Evolutionary conservation across 1,140 invertebrate species (phyloP).

Genomic region (Neotoxoptera formosana): DNA sequence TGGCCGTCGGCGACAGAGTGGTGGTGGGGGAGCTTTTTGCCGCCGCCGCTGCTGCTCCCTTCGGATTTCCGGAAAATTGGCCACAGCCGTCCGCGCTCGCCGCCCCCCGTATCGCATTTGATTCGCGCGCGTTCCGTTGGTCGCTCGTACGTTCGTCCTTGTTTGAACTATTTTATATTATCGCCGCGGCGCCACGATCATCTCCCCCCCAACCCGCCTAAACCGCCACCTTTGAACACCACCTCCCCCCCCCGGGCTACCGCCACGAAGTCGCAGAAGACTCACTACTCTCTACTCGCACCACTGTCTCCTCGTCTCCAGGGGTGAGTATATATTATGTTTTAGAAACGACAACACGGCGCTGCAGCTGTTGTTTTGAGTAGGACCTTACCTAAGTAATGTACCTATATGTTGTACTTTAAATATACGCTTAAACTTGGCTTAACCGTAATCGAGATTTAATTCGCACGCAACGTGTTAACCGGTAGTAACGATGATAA

Average conservation of each 20-base stretch:
- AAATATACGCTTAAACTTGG: too few relatives aligned
- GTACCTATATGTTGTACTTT: neutral
- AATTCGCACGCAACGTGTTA: too few relatives aligned
- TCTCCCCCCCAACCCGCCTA: neutral
- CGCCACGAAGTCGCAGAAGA: neutral
- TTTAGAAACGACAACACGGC: neutral
- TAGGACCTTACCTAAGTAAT: too few relatives aligned
- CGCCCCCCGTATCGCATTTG: neutral
- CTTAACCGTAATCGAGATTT: too few relatives aligned
- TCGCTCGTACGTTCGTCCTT: neutral
- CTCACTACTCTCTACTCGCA: neutral
- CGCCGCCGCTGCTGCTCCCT: slow-evolving; percentile 15
- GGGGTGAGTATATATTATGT: neutral
- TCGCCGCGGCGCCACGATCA: neutral
- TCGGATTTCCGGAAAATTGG: slow-evolving; percentile 36
- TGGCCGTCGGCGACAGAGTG: neutral
- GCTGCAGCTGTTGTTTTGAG: neutral
- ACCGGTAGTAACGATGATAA: too few relatives aligned
- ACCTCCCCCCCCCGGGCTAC: neutral
- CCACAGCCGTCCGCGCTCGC: neutral
- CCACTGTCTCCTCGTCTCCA: neutral
- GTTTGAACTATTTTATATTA: neutral
- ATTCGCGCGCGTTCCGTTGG: slow-evolving; percentile 13
- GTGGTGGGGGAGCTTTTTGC: neutral
- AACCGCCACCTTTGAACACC: neutral